Base-by-base conservation (phyloP, 2,797 vertebrate species). In the Smutsia gigantea region DNA sequence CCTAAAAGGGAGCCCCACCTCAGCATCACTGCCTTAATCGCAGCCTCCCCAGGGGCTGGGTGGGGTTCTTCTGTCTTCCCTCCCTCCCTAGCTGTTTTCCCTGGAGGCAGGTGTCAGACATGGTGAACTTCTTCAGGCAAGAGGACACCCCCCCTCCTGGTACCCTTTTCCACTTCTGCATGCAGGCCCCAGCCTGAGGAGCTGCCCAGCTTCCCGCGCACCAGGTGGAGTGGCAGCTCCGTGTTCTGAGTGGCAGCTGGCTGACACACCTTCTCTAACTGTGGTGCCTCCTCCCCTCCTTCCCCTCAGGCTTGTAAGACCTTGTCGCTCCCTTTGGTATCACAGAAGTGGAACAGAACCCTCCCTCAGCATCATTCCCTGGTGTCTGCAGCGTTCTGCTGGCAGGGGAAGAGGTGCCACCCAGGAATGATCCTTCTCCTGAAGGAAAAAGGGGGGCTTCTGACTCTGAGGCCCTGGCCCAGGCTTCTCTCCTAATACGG, bases 11-110 rank as follows among this genome's bases (percentile, higher is more conserved):
- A 93, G 59, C 77, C 95, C 93, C 57, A 49, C 55, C 71, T 96
- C 91, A 96, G 97, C 79, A 63, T 97, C 94, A 95, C 95, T 96
- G 94, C 96, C 97, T 97, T 97, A 97, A 95, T 79, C 17, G 0
- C 63, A 93, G 87, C 92, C 81, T 92, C 53, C 64, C 85, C 55
- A 1, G 17, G 83, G 93, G 57, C 23, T 55, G 86, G 92, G 46
- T 75, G 49, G 53, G 55, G 18, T 59, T 81, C 55, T 87, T 55
- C 5, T 57, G 15, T 78, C 42, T 59, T n/a, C 37, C 12, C 69
- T 37, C 10, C 29, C 0, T 37, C 39, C 63, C 61, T 18, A 11
- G 34, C n/a, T 63, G 61, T 57, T 31, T 82, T 75, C 37, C 88
- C 51, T 90, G 37, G 75, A 94, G 93, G 75, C 78, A 81, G 64